Conservation (phyloP, 2,888 invertebrate genomes). For the Tuta absoluta region DNA sequence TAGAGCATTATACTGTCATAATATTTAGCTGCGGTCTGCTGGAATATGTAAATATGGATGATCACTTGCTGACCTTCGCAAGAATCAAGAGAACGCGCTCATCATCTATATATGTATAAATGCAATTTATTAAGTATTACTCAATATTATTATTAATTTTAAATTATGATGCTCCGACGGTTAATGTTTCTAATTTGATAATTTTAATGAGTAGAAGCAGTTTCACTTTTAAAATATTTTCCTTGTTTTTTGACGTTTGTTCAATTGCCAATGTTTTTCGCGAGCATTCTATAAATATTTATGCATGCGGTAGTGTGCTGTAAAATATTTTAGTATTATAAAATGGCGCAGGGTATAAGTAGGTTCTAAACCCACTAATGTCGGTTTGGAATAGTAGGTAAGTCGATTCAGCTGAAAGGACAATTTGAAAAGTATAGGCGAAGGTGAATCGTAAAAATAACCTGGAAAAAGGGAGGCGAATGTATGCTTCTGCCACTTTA, state of each 20-base stretch:
- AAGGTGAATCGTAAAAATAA: too few species aligned
- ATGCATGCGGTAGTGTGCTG: background rate
- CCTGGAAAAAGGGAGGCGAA: too few species aligned
- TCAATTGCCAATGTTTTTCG: constrained; percentile 7
- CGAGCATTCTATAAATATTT: background rate
- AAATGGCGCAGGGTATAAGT: too few species aligned
- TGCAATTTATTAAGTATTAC: constrained; percentile 55
- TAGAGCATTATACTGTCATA: too few species aligned
- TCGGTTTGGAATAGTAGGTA: too few species aligned
- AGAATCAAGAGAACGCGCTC: constrained; percentile 66
- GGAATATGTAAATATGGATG: constrained; percentile 33
- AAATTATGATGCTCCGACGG: constrained; percentile 6
- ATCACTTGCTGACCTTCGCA: constrained; percentile 68
- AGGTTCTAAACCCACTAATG: too few species aligned
- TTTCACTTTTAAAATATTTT: constrained; percentile 42
- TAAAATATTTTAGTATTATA: background rate
- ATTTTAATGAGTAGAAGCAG: constrained; percentile 33
- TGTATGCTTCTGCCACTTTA: too few species aligned
- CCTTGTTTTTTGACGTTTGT: constrained; percentile 31
- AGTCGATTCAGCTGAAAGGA: too few species aligned
- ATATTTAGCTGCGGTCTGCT: background rate
- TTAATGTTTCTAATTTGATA: background rate
- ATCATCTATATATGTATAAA: constrained; percentile 58
- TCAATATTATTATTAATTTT: background rate
- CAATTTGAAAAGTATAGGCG: too few species aligned